Conservation (phyloP, 2,888 invertebrate species). For the Leucozona laternaria region DNA sequence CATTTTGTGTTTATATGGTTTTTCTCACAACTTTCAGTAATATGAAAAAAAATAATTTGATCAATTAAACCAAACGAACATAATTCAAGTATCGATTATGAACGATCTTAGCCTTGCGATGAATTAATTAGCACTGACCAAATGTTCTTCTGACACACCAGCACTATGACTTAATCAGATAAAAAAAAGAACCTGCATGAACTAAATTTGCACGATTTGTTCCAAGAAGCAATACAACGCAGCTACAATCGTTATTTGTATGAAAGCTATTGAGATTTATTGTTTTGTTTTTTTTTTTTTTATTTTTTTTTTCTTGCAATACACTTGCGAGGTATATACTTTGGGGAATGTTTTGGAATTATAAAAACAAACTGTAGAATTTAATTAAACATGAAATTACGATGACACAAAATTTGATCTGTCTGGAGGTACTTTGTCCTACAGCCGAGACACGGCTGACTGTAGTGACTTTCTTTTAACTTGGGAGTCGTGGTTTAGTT, state of each 20-base stretch:
- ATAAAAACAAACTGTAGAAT: too few species aligned
- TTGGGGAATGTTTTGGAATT: too few species aligned
- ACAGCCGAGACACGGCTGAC: too few species aligned
- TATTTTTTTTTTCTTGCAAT: too few species aligned
- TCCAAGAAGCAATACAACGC: background rate
- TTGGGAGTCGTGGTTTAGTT: too few species aligned
- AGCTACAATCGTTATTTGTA: background rate
- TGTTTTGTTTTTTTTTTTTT: background rate
- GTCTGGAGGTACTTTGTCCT: too few species aligned
- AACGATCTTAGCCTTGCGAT: slow-evolving; percentile 34
- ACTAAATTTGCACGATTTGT: slow-evolving; percentile 25
- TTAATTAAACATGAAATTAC: too few species aligned
- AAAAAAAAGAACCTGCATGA: slow-evolving; percentile 6
- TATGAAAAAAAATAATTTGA: background rate
- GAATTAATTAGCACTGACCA: slow-evolving; percentile 33
- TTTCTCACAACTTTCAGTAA: background rate
- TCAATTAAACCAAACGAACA: slow-evolving; percentile 21
- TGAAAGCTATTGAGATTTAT: background rate
- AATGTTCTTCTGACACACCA: background rate
- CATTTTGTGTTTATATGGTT: slow-evolving; percentile 2
- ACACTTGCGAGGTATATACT: background rate
- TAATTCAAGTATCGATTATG: slow-evolving; percentile 7
- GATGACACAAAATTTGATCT: too few species aligned
- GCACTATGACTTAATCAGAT: slow-evolving; percentile 24
- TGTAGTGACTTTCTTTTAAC: too few species aligned